These are phyloP conservation scores for Cinara cedri DNA, from an alignment of 2,888 invertebrate species.

Conservation along the genomic window DNA sequence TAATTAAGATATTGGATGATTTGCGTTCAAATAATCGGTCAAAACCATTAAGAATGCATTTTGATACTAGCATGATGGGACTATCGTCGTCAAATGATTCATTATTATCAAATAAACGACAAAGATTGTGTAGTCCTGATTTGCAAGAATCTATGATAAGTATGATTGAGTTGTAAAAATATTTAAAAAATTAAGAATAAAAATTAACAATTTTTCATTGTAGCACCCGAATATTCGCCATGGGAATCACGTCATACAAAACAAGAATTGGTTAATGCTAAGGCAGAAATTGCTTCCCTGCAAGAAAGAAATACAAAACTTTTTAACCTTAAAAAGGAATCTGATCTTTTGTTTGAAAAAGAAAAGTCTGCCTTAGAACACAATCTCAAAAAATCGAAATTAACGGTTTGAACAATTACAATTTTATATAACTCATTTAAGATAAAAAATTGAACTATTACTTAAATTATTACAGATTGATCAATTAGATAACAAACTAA, in stretches of 20 bases:
- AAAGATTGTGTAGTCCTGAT: slow-evolving; percentile 45
- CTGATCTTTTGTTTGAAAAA: slow-evolving; percentile 75
- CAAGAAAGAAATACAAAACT: slow-evolving; percentile 73
- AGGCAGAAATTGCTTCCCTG: slow-evolving; percentile 66
- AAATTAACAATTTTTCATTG: slow-evolving; percentile 58
- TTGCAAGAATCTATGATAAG: slow-evolving; percentile 34
- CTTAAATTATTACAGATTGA: slow-evolving; percentile 35
- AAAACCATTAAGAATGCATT: slow-evolving; percentile 29
- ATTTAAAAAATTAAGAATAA: background rate
- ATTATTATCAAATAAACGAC: slow-evolving; percentile 48
- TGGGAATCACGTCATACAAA: slow-evolving; percentile 72
- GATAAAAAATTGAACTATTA: background rate
- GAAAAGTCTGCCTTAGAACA: slow-evolving; percentile 65
- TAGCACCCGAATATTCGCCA: slow-evolving; percentile 65
- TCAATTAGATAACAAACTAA: slow-evolving; percentile 34
- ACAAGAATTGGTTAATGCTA: slow-evolving; percentile 71
- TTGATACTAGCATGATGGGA: slow-evolving; percentile 30
- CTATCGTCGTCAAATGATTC: slow-evolving; percentile 31
- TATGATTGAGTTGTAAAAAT: background rate
- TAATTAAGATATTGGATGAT: slow-evolving; percentile 51
- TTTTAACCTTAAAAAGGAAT: slow-evolving; percentile 73
- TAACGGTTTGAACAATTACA: slow-evolving; percentile 33
- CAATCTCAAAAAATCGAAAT: slow-evolving; percentile 37
- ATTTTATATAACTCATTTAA: background rate
- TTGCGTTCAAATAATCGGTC: slow-evolving; percentile 31